A percentile compares a stretch with the other conserved stretches of the same genome.
Evolutionary conservation across 2,797 vertebrate genomes (phyloP).

Genomic region (Euthynnus affinis): DNA sequence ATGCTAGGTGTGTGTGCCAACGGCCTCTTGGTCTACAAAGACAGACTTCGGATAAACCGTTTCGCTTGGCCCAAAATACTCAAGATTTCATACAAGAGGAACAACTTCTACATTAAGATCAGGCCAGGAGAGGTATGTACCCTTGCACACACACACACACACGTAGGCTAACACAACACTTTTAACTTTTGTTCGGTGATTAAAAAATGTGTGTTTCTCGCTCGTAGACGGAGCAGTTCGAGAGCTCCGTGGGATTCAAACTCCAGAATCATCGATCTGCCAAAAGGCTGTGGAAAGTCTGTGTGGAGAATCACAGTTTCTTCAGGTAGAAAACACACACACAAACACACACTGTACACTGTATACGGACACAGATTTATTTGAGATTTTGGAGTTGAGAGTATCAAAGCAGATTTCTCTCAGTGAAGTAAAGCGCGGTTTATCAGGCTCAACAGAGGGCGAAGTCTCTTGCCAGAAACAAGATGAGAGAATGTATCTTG

Average conservation of each 20-base stretch:
- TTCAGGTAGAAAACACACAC: constrained; percentile 89
- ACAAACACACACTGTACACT: neutral
- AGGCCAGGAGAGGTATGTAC: constrained; percentile 95
- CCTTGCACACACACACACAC: neutral
- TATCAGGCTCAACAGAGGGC: constrained; percentile 8
- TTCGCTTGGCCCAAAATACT: constrained; percentile 99
- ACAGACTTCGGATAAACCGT: constrained; percentile 96
- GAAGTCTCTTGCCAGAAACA: constrained; percentile 10
- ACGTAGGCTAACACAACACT: neutral
- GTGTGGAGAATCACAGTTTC: constrained; percentile 99
- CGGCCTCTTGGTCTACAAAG: constrained; percentile 97
- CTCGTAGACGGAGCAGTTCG: constrained; percentile 95
- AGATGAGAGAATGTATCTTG: neutral
- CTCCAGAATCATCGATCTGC: constrained; percentile 96
- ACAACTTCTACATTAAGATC: constrained; percentile 99
- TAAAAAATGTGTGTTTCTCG: constrained; percentile 28
- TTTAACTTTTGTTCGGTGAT: neutral
- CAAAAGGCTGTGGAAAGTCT: constrained; percentile 98
- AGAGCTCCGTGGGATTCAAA: constrained; percentile 99
- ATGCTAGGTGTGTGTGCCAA: constrained; percentile 97
- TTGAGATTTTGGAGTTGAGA: neutral
- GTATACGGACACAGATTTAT: neutral
- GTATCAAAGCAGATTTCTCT: neutral
- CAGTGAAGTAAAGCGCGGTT: neutral
- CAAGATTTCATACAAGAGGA: constrained; percentile 98